Percentiles rank a stretch among this genome's conserved stretches.
Conservation (phyloP, 2,888 invertebrate species). For the Aporophyla lueneburgensis region DNA sequence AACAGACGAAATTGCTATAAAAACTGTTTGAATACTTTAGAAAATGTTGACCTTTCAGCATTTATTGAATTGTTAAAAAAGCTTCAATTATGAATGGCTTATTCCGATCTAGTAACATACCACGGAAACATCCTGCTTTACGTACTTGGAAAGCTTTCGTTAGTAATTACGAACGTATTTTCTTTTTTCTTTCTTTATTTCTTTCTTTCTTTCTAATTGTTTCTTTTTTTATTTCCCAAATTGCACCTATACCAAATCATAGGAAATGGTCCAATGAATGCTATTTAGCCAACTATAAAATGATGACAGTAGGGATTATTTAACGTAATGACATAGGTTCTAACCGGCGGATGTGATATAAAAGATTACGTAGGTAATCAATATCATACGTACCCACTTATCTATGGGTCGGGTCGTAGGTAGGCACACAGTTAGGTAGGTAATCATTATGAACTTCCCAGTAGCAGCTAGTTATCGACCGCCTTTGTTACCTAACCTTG, state of each 20-base stretch:
- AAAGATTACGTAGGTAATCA: slow-evolving; percentile 39
- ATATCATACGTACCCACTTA: slow-evolving; percentile 22
- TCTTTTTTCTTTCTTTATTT: too few species aligned
- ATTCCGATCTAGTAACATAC: neutral
- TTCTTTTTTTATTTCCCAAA: neutral
- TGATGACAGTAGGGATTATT: too few species aligned
- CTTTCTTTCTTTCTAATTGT: too few species aligned
- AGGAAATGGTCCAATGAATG: neutral
- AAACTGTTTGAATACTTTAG: slow-evolving; percentile 57
- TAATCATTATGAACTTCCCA: slow-evolving; percentile 28
- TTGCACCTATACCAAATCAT: neutral
- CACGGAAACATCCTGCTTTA: neutral
- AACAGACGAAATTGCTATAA: slow-evolving; percentile 59
- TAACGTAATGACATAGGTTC: neutral
- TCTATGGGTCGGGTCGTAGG: slow-evolving; percentile 21
- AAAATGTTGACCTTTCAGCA: slow-evolving; percentile 57
- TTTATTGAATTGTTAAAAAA: slow-evolving; percentile 6
- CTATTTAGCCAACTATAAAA: neutral
- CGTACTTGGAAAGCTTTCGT: neutral
- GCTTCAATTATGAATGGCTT: neutral
- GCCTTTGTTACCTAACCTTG: slow-evolving; percentile 55
- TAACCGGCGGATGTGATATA: slow-evolving; percentile 10
- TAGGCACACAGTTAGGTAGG: slow-evolving; percentile 20
- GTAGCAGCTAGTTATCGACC: slow-evolving; percentile 55
- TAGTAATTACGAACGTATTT: neutral